These are phyloP conservation scores for Propithecus deckenii DNA, from an alignment of 2,797 vertebrate species.

Conservation along the genomic window DNA sequence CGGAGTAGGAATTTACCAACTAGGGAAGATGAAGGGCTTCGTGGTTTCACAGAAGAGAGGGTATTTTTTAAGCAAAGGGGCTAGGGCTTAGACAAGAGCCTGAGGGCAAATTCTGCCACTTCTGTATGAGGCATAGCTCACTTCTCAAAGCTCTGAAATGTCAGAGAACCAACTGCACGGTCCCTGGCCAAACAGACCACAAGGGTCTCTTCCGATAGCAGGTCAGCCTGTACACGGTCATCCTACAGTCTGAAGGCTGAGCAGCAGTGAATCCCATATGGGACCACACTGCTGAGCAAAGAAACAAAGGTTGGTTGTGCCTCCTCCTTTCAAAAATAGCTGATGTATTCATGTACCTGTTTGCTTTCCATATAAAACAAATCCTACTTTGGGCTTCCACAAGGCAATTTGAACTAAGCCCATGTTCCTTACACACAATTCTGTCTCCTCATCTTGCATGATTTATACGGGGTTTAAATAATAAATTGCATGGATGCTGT, in stretches of 20 bases:
- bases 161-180: background rate
- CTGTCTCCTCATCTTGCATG: conserved; percentile 55
- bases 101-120: conserved; percentile 2
- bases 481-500: conserved; percentile 65
- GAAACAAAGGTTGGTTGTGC: background rate
- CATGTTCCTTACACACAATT: background rate
- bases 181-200: background rate
- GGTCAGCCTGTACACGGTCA: background rate
- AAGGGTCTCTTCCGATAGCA: background rate
- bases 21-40: conserved; percentile 46
- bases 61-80: conserved; percentile 49
- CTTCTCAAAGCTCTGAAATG: conserved; percentile 2
- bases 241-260: background rate
- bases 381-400: background rate
- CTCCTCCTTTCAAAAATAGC: background rate
- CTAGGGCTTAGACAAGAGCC: background rate
- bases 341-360: background rate
- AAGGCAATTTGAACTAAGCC: background rate
- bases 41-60: background rate
- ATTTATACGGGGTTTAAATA: conserved; percentile 80
- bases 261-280: background rate
- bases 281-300: background rate
- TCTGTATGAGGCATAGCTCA: background rate
- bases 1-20: background rate
- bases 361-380: conserved; percentile 11